Conservation (phyloP, 2,888 invertebrate genomes). For the Nymphalis c-album region DNA sequence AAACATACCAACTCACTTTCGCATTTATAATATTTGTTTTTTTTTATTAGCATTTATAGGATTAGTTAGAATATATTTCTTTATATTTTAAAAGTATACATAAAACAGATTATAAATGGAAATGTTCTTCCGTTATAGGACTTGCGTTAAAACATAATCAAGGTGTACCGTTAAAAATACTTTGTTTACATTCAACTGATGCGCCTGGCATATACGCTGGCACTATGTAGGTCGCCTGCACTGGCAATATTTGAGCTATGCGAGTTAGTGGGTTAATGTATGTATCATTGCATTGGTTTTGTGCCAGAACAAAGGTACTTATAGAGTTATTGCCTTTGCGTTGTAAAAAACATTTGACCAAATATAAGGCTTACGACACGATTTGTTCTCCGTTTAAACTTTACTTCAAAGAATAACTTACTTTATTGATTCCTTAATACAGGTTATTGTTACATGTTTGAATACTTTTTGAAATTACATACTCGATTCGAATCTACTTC, state of each 20-base stretch:
- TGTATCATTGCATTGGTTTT: constrained; percentile 43
- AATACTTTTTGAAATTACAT: too few relatives aligned
- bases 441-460: too few relatives aligned
- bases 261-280: constrained; percentile 49
- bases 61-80: too few relatives aligned
- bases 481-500: too few relatives aligned
- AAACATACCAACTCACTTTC: too few relatives aligned
- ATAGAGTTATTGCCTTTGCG: constrained; percentile 15
- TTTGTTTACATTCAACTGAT: constrained; percentile 43
- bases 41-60: too few relatives aligned
- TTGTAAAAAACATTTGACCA: constrained; percentile 4
- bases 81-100: not conserved
- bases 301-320: constrained; percentile 38
- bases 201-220: constrained; percentile 38
- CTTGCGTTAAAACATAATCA: constrained; percentile 25
- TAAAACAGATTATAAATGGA: constrained; percentile 9
- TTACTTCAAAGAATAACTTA: too few relatives aligned
- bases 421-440: too few relatives aligned
- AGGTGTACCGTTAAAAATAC: constrained; percentile 45
- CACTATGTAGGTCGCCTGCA: constrained; percentile 45
- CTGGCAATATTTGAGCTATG: constrained; percentile 42
- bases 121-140: constrained; percentile 17
- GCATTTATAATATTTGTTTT: too few relatives aligned
- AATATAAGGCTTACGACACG: constrained; percentile 2
- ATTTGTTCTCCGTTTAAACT: not conserved